A percentile compares a stretch with the other conserved stretches of the same genome.
phyloP scores from a whole-genome alignment of 1,140 invertebrate species.

The Philopotamus ludificatus region DNA sequence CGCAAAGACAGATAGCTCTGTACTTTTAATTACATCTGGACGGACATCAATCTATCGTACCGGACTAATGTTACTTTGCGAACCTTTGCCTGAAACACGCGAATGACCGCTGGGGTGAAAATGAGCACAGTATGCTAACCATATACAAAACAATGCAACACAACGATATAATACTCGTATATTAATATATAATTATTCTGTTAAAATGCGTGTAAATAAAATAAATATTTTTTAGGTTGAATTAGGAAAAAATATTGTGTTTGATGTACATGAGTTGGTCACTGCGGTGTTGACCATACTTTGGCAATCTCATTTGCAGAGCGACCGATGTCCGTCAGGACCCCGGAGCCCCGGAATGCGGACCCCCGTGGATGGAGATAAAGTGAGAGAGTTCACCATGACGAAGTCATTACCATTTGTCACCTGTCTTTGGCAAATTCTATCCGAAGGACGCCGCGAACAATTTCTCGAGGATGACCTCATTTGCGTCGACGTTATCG shows the following conservation, averaged over 20 bases:
- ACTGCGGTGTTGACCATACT: conserved; percentile 3
- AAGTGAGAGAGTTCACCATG: conserved; percentile 34
- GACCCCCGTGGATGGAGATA: conserved; percentile 29
- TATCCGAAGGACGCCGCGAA: neutral
- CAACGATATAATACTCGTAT: no score
- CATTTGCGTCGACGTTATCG: conserved; percentile 4
- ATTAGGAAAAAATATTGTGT: no score
- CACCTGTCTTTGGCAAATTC: conserved; percentile 27
- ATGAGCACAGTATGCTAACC: no score
- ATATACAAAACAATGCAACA: no score
- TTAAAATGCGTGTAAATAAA: no score
- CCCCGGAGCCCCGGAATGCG: conserved; percentile 1
- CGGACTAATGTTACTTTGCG: conserved; percentile 30
- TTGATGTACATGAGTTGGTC: no score
- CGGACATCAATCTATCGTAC: conserved; percentile 38
- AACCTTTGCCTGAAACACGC: conserved; percentile 23
- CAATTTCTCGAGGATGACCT: conserved; percentile 21
- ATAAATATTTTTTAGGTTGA: no score
- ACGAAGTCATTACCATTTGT: conserved; percentile 41
- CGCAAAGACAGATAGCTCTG: conserved; percentile 34
- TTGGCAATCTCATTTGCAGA: conserved; percentile 25
- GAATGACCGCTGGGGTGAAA: neutral
- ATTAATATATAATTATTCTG: no score
- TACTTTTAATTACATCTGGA: conserved; percentile 39
- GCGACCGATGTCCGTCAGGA: conserved; percentile 27